Evolutionary conservation across 2,113 vertebrate species (phyloP).

Genomic region (Azemiops feae): DNA sequence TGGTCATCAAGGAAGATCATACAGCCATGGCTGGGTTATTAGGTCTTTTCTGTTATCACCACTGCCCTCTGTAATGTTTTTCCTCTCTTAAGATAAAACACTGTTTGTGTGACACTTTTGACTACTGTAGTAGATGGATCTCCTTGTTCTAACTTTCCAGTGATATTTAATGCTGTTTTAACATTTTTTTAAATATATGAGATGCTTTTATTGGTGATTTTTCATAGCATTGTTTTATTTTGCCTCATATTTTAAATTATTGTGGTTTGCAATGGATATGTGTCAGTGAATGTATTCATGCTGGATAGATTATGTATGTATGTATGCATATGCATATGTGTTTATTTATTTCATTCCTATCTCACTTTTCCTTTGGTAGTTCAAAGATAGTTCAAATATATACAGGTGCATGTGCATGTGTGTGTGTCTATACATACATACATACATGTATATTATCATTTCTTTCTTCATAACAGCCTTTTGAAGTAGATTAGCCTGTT

Average conservation of each 20-base stretch:
- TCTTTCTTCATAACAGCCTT: neutral
- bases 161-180: neutral
- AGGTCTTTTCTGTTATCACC: neutral
- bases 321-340: neutral
- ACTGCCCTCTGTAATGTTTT: neutral
- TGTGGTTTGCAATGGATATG: neutral
- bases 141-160: neutral
- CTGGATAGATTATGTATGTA: neutral
- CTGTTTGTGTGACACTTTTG: neutral
- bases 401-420: neutral
- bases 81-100: neutral
- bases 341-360: neutral
- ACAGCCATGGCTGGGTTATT: neutral
- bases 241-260: neutral
- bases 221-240: neutral
- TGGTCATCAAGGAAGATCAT: neutral
- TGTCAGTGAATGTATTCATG: neutral
- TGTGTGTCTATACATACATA: neutral
- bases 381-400: neutral
- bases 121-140: neutral
- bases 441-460: neutral
- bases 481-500: neutral
- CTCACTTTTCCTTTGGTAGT: neutral
- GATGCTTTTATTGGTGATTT: neutral
- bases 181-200: neutral